These are phyloP conservation scores for Sebastes minor DNA, from an alignment of 2,797 vertebrate species.

Conservation along the genomic window DNA sequence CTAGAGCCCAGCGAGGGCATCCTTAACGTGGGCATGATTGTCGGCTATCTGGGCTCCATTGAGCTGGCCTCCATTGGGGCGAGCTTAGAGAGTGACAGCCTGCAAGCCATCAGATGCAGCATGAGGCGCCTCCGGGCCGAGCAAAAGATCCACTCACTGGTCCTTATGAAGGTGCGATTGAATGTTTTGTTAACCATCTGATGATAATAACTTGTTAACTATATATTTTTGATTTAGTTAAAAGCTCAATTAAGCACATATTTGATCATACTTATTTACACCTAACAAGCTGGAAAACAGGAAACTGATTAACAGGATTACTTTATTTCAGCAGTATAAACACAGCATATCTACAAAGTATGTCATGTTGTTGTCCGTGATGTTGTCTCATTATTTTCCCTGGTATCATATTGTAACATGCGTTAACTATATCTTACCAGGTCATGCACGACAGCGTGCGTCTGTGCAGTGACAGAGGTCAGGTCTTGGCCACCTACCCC, in stretches of 20 bases:
- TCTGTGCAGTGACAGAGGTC: slow-evolving; percentile 89
- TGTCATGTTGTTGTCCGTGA: not conserved
- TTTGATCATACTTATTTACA: no score
- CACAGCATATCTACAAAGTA: not conserved
- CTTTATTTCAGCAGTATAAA: not conserved
- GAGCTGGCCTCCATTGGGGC: slow-evolving; percentile 92
- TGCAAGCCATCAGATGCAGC: slow-evolving; percentile 97
- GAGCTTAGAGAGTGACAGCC: slow-evolving; percentile 92
- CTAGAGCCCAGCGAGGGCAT: slow-evolving; percentile 87
- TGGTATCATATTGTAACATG: not conserved
- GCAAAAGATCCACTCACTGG: slow-evolving; percentile 95
- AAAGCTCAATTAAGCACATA: not conserved
- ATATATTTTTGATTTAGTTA: not conserved
- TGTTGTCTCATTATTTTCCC: not conserved
- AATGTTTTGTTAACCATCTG: not conserved
- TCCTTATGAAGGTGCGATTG: slow-evolving; percentile 87
- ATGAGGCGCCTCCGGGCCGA: slow-evolving; percentile 96
- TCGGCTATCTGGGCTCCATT: slow-evolving; percentile 97
- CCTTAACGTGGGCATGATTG: slow-evolving; percentile 96
- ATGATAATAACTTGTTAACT: not conserved
- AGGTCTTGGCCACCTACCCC: slow-evolving; percentile 92
- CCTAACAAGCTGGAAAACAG: not conserved
- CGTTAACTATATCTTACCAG: slow-evolving; percentile 34
- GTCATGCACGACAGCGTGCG: slow-evolving; percentile 96
- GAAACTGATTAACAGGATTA: not conserved